A percentile compares a stretch with the other conserved stretches of the same genome.
phyloP scores from a whole-genome alignment of 1,140 invertebrate genomes.

The Heterodera schachtii region DNA sequence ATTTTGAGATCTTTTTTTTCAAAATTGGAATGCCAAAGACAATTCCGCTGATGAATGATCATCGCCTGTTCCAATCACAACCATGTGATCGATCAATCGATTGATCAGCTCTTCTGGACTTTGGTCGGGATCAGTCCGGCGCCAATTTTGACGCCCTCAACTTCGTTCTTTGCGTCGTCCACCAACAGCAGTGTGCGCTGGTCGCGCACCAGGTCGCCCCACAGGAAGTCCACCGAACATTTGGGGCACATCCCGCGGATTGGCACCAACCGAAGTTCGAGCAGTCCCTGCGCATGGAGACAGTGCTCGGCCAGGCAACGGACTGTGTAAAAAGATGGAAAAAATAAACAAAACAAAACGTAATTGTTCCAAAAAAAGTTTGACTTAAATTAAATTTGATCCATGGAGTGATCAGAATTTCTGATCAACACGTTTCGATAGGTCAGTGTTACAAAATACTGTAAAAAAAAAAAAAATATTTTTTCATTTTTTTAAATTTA shows the following conservation, averaged over 20 bases:
- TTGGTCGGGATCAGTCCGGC: constrained; percentile 45
- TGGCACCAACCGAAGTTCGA: constrained; percentile 32
- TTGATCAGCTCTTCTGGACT: background rate
- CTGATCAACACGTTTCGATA: no score
- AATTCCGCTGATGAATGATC: no score
- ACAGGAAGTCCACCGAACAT: constrained; percentile 37
- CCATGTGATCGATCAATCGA: no score
- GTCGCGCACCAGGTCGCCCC: constrained; percentile 50
- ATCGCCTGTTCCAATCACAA: no score
- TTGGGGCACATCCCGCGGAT: constrained; percentile 37
- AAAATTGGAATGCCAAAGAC: no score
- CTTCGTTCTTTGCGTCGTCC: constrained; percentile 36
- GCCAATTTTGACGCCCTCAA: constrained; percentile 47
- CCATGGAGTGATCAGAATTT: no score
- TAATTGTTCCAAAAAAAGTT: no score
- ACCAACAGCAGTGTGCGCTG: constrained; percentile 37
- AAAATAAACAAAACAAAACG: background rate
- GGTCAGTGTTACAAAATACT: no score
- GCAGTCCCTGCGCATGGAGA: constrained; percentile 20
- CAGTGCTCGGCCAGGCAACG: constrained; percentile 43
- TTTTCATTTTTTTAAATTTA: no score
- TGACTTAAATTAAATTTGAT: no score
- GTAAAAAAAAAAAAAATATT: no score
- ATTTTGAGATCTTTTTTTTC: no score
- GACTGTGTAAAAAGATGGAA: background rate